Base-by-base conservation (phyloP, 2,797 vertebrate species). In the Chloroceryle inda region DNA sequence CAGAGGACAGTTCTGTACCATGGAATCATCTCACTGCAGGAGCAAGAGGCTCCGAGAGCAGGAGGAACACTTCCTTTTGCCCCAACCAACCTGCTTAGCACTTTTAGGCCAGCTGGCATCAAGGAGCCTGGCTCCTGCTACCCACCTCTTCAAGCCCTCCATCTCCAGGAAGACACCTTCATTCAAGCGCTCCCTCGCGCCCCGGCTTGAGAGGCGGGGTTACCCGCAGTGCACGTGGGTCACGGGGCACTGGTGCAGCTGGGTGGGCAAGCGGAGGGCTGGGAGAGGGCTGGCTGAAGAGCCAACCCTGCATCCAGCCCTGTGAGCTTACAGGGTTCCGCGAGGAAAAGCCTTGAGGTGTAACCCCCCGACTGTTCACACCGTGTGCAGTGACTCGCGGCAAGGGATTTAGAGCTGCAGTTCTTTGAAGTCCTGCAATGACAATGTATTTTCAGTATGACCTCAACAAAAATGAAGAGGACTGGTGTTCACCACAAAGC, bases 161-260 rank as follows among this genome's bases (percentile, higher is more conserved):
- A 2, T 2, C 16, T 35, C 12, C 35, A 53, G 35, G 55, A 47
- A 23, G 27, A 23, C 11, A 5, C 17, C 21, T 45, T 16, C 18
- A 12, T 11, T 6, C 53, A 8, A 4, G 1, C 1, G 10, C 26
- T 44, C 7, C 6, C 10, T 21, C 38, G 33, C 33, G 18, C 5
- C 37, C 4, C 5, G 20, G 15, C 19, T 17, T 47, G 53, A 16
- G 13, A 11, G 24, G 45, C 3, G 1, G 49, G 2, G n/a, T 6
- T 16, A 31, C 13, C 20, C 1, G 6, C 11, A 3, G 8, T 0
- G 2, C 4, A 4, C 3, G 5, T 8, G 22, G 53, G 29, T 8
- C 5, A 10, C 6, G 21, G 18, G 6, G 27, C 61, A 21, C 58
- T 9, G 5, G 13, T 6, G 20, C 17, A 22, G 33, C 42, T 4